Percentiles rank a stretch among this genome's conserved stretches.
Evolutionary conservation across 2,113 vertebrate species (phyloP).

Genomic region (Prinia subflava): DNA sequence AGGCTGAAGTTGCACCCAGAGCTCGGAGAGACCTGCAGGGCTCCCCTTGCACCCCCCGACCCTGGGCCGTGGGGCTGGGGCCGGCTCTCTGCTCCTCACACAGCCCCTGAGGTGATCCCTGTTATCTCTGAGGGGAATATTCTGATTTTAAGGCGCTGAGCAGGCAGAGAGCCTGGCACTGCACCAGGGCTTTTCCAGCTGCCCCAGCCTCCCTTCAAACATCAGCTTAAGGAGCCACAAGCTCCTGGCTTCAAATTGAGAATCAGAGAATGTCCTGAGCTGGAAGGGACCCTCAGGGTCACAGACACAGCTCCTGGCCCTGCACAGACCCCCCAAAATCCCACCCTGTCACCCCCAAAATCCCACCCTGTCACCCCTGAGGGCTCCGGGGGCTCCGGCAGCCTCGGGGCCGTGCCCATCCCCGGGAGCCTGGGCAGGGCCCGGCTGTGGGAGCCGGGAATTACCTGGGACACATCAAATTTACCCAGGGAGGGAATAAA

Average conservation of each 20-base stretch:
- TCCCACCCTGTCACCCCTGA: neutral
- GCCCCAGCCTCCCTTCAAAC: neutral
- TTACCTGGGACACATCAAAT: no score
- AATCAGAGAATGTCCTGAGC: neutral
- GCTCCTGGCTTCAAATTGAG: rapidly evolving
- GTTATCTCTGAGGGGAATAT: rapidly evolving
- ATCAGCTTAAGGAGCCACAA: rapidly evolving
- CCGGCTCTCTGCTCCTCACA: rapidly evolving
- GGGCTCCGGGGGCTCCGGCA: neutral
- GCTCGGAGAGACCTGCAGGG: neutral
- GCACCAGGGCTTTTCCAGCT: neutral
- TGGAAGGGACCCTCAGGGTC: neutral
- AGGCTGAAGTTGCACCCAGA: neutral
- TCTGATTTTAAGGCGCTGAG: neutral
- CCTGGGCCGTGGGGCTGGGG: rapidly evolving
- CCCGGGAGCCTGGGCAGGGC: neutral
- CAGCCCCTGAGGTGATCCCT: rapidly evolving
- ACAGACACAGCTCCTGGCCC: neutral
- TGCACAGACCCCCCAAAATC: neutral
- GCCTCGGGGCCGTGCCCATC: rapidly evolving
- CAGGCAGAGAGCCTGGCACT: neutral
- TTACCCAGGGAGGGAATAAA: no score
- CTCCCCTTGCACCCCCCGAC: rapidly evolving
- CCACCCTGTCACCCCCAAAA: neutral
- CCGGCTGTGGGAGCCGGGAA: no score